A percentile compares a stretch with the other conserved stretches of the same genome.
These are phyloP conservation scores for Bradypus variegatus DNA, from an alignment of 2,797 vertebrate species.

Conservation along the genomic window DNA sequence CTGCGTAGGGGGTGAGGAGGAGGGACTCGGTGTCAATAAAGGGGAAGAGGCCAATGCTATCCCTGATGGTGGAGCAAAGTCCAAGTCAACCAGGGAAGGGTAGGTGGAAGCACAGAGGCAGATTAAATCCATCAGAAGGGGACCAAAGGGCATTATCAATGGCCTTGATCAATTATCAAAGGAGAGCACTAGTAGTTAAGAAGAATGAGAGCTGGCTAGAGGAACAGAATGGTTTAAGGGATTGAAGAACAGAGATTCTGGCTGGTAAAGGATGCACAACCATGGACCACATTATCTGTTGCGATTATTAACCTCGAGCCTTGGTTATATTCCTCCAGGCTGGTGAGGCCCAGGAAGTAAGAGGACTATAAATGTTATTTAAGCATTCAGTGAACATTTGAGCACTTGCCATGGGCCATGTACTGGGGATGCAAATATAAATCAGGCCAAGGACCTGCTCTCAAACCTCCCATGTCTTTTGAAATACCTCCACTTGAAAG, in stretches of 20 bases:
- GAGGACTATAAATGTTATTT: background rate
- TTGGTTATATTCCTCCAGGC: background rate
- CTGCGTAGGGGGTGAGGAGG: background rate
- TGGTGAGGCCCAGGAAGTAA: background rate
- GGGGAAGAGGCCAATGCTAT: background rate
- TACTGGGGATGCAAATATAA: background rate
- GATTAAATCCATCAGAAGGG: background rate
- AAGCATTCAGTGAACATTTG: background rate
- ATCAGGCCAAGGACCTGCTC: background rate
- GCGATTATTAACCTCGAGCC: background rate
- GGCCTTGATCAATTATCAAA: background rate
- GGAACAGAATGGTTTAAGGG: background rate
- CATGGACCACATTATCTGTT: background rate
- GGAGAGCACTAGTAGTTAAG: background rate
- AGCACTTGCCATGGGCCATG: background rate
- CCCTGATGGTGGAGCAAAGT: background rate
- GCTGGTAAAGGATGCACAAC: background rate
- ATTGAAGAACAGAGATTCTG: background rate
- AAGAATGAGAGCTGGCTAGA: background rate
- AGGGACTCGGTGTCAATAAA: background rate
- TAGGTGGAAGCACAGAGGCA: background rate
- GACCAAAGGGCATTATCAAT: too few species aligned
- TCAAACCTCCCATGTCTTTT: background rate
- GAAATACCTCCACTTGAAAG: background rate
- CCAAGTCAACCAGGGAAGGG: background rate